phyloP scores from a whole-genome alignment of 2,113 vertebrate species.

The Trogon surrucura region DNA sequence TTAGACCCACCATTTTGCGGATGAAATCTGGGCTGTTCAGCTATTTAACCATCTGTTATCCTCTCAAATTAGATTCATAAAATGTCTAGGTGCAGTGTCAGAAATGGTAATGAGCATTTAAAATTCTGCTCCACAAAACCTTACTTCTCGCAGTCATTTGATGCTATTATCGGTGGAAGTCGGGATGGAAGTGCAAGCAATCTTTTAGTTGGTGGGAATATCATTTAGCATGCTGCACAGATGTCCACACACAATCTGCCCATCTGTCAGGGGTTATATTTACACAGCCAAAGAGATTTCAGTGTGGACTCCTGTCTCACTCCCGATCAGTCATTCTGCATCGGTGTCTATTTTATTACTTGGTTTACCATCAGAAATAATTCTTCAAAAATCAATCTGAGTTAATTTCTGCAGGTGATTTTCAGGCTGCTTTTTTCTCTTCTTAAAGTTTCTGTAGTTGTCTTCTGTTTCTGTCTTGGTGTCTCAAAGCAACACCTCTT shows the following conservation, averaged over 20 bases:
- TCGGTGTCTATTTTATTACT: not conserved
- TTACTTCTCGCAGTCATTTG: not conserved
- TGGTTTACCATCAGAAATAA: not conserved
- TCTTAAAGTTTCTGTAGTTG: not conserved
- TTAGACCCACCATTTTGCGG: not conserved
- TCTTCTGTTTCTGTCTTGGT: not conserved
- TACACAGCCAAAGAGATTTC: not conserved
- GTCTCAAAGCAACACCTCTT: not conserved
- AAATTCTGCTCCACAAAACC: conserved; percentile 16
- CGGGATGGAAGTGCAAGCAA: not conserved
- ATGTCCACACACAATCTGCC: not conserved
- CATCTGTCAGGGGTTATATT: not conserved
- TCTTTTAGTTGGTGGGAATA: not conserved
- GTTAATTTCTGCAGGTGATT: not conserved
- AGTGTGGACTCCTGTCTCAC: not conserved
- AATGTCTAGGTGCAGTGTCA: not conserved
- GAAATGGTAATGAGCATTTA: not conserved
- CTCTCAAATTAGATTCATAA: not conserved
- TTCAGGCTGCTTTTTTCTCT: not conserved
- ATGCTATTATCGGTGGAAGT: not conserved
- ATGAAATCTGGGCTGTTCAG: not conserved
- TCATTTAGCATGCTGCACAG: not conserved
- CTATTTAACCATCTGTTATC: not conserved
- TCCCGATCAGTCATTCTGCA: not conserved
- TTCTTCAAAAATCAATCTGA: not conserved